Evolutionary conservation across 2,888 invertebrate species (phyloP).

Genomic region (Leptarthrus brevirostris): DNA sequence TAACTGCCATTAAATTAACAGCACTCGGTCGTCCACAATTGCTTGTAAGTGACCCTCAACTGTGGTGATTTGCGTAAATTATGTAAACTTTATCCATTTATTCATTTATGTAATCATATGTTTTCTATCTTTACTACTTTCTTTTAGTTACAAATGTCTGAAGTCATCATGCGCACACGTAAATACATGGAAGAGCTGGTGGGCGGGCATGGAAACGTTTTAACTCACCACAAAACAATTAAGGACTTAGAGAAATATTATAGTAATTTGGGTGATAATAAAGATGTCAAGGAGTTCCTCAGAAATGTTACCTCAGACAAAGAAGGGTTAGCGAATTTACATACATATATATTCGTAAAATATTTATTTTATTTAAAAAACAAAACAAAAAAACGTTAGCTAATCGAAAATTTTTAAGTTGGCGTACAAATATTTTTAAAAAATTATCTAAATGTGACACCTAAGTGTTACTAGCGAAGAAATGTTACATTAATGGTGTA

Average conservation of each 20-base stretch:
- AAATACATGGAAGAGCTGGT: slow-evolving; percentile 93
- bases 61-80: neutral
- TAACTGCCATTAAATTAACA: slow-evolving; percentile 97
- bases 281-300: slow-evolving; percentile 87
- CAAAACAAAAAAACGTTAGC: no score
- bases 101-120: slow-evolving; percentile 14
- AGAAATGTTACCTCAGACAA: slow-evolving; percentile 91
- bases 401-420: neutral
- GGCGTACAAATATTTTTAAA: neutral
- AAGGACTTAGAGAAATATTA: slow-evolving; percentile 89
- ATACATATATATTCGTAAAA: neutral
- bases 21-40: slow-evolving; percentile 97
- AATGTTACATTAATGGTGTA: no score
- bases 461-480: no score
- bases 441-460: neutral
- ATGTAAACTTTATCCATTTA: neutral
- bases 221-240: slow-evolving; percentile 87
- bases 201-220: slow-evolving; percentile 87
- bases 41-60: slow-evolving; percentile 72
- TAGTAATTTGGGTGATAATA: slow-evolving; percentile 79
- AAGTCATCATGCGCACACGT: slow-evolving; percentile 95
- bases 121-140: slow-evolving; percentile 1
- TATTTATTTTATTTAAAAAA: no score
- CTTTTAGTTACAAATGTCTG: slow-evolving; percentile 91
- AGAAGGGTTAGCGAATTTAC: slow-evolving; percentile 79